Percentiles rank a stretch among this genome's conserved stretches.
Evolutionary conservation across 2,888 invertebrate genomes (phyloP).

Genomic region (Drosophila formosana): DNA sequence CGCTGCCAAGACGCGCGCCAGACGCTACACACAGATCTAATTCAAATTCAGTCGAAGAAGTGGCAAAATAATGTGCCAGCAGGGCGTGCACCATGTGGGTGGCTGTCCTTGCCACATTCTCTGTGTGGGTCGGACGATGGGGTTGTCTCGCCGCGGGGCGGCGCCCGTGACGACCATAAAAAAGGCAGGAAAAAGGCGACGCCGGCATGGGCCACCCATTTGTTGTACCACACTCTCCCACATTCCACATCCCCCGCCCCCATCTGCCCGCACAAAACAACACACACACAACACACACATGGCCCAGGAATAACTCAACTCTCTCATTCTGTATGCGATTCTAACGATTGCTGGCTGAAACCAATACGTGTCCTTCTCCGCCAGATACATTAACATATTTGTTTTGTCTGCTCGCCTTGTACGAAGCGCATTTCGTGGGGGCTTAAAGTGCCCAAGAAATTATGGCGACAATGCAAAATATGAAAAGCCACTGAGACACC

Average conservation of each 20-base stretch:
- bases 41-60: conserved; percentile 81
- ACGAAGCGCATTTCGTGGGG: conserved; percentile 12
- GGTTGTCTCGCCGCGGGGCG: conserved; percentile 67
- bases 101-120: conserved; percentile 35
- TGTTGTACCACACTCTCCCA: conserved; percentile 50
- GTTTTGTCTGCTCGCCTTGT: conserved; percentile 72
- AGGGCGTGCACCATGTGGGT: conserved; percentile 30
- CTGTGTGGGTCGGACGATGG: conserved; percentile 22
- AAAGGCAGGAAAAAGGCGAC: conserved; percentile 73
- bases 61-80: conserved; percentile 77
- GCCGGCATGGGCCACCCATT: conserved; percentile 75
- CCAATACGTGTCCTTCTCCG: conserved; percentile 74
- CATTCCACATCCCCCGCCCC: background rate
- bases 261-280: background rate
- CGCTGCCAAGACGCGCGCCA: conserved; percentile 75
- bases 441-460: conserved; percentile 61
- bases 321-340: conserved; percentile 67
- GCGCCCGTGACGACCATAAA: conserved; percentile 73
- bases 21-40: conserved; percentile 73
- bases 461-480: conserved; percentile 70
- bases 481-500: conserved; percentile 58
- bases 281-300: conserved; percentile 29
- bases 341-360: conserved; percentile 76
- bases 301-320: conserved; percentile 69
- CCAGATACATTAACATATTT: conserved; percentile 79